Conservation (phyloP, 2,797 vertebrate species). For the Naso thynnoides region DNA sequence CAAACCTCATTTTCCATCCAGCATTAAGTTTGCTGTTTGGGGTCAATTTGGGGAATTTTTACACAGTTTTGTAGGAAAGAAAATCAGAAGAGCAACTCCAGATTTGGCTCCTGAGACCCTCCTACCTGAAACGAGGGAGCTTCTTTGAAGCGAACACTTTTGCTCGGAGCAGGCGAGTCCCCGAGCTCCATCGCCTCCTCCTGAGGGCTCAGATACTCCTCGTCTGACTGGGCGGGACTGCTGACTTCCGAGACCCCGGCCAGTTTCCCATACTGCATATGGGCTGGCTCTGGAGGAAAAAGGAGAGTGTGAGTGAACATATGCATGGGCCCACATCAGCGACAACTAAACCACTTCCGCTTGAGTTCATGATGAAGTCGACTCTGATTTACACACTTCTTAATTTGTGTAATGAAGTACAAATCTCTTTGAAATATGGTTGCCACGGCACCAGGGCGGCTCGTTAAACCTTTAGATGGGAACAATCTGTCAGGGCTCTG, state of each 20-base stretch:
- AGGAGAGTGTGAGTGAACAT: background rate
- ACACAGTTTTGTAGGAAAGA: too few species aligned
- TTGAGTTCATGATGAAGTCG: constrained; percentile 25
- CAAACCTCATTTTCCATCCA: background rate
- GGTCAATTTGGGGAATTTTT: background rate
- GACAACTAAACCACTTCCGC: constrained; percentile 28
- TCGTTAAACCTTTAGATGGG: constrained; percentile 23
- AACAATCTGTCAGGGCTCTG: constrained; percentile 52
- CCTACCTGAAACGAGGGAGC: constrained; percentile 91
- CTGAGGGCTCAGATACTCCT: constrained; percentile 90
- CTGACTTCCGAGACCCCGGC: constrained; percentile 64
- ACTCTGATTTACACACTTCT: constrained; percentile 45
- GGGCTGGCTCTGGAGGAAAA: constrained; percentile 68
- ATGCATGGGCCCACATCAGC: background rate
- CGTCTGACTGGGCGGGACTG: constrained; percentile 88
- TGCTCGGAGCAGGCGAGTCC: constrained; percentile 64
- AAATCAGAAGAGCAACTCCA: background rate
- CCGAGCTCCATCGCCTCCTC: constrained; percentile 89
- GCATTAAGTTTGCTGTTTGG: background rate
- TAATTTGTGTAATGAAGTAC: constrained; percentile 39
- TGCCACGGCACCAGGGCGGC: constrained; percentile 1
- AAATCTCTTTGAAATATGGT: constrained; percentile 50
- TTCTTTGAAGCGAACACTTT: constrained; percentile 85
- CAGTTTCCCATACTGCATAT: constrained; percentile 66
- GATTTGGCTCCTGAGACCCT: background rate